phyloP scores from a whole-genome alignment of 2,888 invertebrate species.

The Andrena flavipes region DNA sequence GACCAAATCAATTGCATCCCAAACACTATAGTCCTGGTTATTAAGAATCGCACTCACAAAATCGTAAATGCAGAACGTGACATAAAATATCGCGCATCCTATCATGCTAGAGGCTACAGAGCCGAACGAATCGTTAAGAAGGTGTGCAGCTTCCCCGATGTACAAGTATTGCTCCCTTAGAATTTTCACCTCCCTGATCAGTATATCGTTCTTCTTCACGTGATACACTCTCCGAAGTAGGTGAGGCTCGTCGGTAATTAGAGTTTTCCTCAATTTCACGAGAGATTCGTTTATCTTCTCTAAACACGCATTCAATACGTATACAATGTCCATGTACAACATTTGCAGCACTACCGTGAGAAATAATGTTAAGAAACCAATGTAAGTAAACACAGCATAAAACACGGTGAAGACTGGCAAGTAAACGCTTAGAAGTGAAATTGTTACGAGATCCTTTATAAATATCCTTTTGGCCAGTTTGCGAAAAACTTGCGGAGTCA shows the following conservation, averaged over 20 bases:
- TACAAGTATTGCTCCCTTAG: constrained; percentile 75
- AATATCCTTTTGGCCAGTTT: constrained; percentile 63
- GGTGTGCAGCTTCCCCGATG: constrained; percentile 69
- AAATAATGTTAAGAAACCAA: background rate
- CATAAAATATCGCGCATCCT: constrained; percentile 72
- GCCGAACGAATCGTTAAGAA: constrained; percentile 72
- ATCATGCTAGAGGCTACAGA: constrained; percentile 70
- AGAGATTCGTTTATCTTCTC: constrained; percentile 70
- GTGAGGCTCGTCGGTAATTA: constrained; percentile 75
- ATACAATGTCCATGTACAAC: constrained; percentile 74
- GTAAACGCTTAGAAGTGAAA: constrained; percentile 63
- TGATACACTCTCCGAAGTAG: constrained; percentile 77
- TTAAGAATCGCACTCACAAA: rapidly evolving
- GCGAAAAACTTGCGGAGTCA: constrained; percentile 61
- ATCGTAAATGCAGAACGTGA: constrained; percentile 72
- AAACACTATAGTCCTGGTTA: too few species aligned
- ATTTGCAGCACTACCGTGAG: constrained; percentile 66
- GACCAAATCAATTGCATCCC: constrained; percentile 55
- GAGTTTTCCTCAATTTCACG: constrained; percentile 55
- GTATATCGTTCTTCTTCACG: constrained; percentile 71
- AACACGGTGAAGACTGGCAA: constrained; percentile 26
- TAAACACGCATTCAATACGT: constrained; percentile 72
- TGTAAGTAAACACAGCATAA: background rate
- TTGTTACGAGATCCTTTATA: constrained; percentile 67
- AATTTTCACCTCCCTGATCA: constrained; percentile 70